phyloP scores from a whole-genome alignment of 2,888 invertebrate species.

The Orthonychiurus folsomi region DNA sequence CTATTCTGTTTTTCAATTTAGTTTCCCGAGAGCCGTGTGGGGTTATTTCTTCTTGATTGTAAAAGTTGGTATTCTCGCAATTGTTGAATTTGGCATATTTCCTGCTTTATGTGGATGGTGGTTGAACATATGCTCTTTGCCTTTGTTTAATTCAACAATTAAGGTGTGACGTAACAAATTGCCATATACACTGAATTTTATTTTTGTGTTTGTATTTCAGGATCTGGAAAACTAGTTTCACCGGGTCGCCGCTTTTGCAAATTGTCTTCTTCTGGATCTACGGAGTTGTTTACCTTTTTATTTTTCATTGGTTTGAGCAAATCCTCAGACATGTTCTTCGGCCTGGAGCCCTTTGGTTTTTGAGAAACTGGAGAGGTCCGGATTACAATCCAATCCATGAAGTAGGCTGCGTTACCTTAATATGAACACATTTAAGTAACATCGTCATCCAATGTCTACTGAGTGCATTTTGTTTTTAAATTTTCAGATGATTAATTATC shows the following conservation, averaged over 20 bases:
- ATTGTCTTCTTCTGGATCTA: constrained; percentile 98
- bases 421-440: background rate
- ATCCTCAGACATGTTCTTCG: constrained; percentile 85
- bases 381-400: constrained; percentile 98
- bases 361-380: constrained; percentile 95
- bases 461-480: constrained; percentile 8
- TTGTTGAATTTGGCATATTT: constrained; percentile 93
- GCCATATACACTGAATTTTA: background rate
- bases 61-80: constrained; percentile 83
- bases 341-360: constrained; percentile 96
- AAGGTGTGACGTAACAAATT: constrained; percentile 50
- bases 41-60: constrained; percentile 88
- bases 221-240: constrained; percentile 57
- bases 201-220: constrained; percentile 40
- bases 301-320: constrained; percentile 93
- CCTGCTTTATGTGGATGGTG: constrained; percentile 98
- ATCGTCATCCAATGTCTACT: background rate
- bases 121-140: constrained; percentile 93
- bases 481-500: constrained; percentile 81
- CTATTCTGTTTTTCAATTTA: background rate
- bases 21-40: constrained; percentile 57
- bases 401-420: constrained; percentile 41
- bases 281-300: constrained; percentile 97
- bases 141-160: constrained; percentile 80
- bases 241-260: constrained; percentile 86